These are phyloP conservation scores for Sisor rabdophorus DNA, from an alignment of 2,113 vertebrate genomes.

Conservation along the genomic window DNA sequence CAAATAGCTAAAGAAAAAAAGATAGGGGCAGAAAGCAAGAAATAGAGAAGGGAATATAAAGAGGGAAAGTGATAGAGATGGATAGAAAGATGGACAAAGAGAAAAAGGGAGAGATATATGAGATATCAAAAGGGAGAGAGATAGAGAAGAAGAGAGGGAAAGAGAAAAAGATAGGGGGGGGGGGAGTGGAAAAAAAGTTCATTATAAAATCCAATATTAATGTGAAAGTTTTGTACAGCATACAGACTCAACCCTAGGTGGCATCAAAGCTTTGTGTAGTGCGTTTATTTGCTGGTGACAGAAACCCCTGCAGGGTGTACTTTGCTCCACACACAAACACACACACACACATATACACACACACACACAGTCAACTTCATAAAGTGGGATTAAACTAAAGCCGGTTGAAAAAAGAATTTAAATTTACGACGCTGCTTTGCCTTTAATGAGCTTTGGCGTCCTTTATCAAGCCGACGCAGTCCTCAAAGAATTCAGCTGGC, in stretches of 20 bases:
- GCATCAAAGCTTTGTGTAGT: slow-evolving; percentile 58
- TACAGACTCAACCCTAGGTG: slow-evolving; percentile 54
- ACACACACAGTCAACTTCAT: slow-evolving; percentile 50
- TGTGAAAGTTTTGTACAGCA: background rate
- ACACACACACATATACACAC: slow-evolving; percentile 20
- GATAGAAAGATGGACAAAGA: too few relatives aligned
- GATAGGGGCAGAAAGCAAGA: too few relatives aligned
- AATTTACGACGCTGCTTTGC: slow-evolving; percentile 49
- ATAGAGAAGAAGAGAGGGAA: too few relatives aligned
- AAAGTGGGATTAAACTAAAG: slow-evolving; percentile 60
- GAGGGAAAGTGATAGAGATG: too few relatives aligned
- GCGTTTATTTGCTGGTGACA: slow-evolving; percentile 25
- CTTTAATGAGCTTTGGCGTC: slow-evolving; percentile 58
- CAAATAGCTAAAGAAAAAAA: too few relatives aligned
- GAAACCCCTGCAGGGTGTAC: slow-evolving; percentile 31
- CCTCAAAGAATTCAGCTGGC: slow-evolving; percentile 62
- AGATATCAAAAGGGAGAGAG: too few relatives aligned
- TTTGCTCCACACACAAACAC: slow-evolving; percentile 19
- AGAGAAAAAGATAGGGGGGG: too few relatives aligned
- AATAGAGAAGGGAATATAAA: too few relatives aligned
- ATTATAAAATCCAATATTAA: background rate
- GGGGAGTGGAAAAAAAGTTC: too few relatives aligned
- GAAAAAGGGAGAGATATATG: too few relatives aligned
- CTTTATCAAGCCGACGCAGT: slow-evolving; percentile 63
- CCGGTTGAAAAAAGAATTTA: slow-evolving; percentile 58